A percentile compares a stretch with the other conserved stretches of the same genome.
Conservation (phyloP, 2,888 invertebrate species). For the Antitype chi region DNA sequence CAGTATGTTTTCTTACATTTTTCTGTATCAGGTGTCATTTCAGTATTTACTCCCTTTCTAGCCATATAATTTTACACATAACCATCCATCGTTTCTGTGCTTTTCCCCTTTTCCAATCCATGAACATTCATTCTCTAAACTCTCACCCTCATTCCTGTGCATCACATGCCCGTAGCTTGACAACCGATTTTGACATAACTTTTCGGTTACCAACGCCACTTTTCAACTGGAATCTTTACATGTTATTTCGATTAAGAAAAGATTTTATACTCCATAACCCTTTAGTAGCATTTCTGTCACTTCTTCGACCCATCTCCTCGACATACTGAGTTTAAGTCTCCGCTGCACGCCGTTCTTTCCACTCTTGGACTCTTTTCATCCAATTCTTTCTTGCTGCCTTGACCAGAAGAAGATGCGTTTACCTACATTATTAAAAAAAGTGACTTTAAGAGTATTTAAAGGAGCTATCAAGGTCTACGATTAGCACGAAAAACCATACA, state of each 20-base stretch:
- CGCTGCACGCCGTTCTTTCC: background rate
- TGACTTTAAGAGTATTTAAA: background rate
- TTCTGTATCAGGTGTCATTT: background rate
- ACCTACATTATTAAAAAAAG: too few species aligned
- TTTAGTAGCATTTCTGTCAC: background rate
- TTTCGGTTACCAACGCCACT: background rate
- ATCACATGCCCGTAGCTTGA: background rate
- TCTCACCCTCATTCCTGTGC: background rate
- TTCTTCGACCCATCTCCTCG: background rate
- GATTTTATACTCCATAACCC: background rate
- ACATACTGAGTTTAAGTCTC: background rate
- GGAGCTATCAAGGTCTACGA: background rate
- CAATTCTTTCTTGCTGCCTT: background rate
- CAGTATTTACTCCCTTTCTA: background rate
- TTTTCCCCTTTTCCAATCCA: background rate
- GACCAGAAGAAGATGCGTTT: background rate
- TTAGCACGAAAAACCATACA: background rate
- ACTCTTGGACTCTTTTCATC: background rate
- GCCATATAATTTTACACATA: background rate
- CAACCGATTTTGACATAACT: background rate
- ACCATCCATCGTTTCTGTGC: background rate
- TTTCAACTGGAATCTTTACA: background rate
- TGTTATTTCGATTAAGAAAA: background rate
- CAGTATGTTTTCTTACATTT: background rate
- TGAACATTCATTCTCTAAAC: background rate